Evolutionary conservation across 2,113 vertebrate genomes (phyloP), one percentile per base, ranked within the genome.

Genomic region (Archocentrus centrarchus): DNA sequence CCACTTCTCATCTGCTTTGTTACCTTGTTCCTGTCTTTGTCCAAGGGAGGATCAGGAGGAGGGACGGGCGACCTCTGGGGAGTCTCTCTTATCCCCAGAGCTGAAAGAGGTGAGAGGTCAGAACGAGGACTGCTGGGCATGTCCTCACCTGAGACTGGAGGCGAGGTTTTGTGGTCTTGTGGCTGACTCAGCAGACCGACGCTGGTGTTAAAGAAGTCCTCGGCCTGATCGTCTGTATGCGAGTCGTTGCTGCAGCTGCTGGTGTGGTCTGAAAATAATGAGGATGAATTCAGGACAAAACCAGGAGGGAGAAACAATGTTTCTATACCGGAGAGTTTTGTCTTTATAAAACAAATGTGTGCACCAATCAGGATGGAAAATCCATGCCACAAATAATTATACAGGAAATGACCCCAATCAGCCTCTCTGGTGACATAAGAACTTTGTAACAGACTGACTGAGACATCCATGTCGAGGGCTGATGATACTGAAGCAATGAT

Each of bases 1-100:
- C 10, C 37, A 13, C 0, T 6, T n/a, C 24, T 10, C 22, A 5
- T 47, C 6, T 44, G 17, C 6, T 66, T 94, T 66, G 1, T 59
- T 55, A 98, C 97, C 96, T 96, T 88, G 91, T 96, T 97, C 6
- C 97, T 96, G 95, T 95, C 96, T 76, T 95, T 96, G 90, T 95
- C 93, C 32, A 92, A 94, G 3, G 41, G 5, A 24, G 84, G 8
- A 5, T 58, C 4, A 14, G 64, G 1, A 2, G 30, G 57, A 41
- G 58, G 87, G 4, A 94, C 95, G 22, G 94, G 93, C 88, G 20
- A 92, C 4, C 11, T 79, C n/a, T 68, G 57, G 30, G 68, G 68
- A 32, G 3, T 55, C 53, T 53, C 50, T 55, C 64, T 81, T 32
- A 53, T 55, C 11, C 70, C 0, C 37, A 14, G 63, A 86, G 55